Percentiles rank a stretch among this genome's conserved stretches.
phyloP scores from a whole-genome alignment of 2,113 vertebrate genomes.

The Calidris pugnax region DNA sequence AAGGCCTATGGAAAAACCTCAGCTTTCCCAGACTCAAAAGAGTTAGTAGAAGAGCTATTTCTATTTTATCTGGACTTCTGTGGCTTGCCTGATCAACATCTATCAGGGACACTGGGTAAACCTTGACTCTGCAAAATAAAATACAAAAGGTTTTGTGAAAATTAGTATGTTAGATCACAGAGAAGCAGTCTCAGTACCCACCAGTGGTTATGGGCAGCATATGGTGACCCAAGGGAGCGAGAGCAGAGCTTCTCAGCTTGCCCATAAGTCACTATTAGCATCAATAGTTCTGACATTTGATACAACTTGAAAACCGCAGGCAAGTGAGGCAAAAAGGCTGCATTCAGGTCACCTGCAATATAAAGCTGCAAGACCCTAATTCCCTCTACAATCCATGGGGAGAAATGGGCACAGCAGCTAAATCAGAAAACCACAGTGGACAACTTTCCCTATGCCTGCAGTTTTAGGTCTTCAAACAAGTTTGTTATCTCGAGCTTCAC shows the following conservation, averaged over 20 bases:
- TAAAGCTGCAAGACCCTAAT: not conserved
- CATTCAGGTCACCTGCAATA: not conserved
- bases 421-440: not conserved
- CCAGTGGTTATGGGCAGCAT: not conserved
- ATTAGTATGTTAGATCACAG: not conserved
- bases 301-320: not conserved
- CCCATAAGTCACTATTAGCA: not conserved
- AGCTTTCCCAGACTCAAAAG: not conserved
- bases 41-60: not conserved
- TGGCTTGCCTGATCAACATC: not conserved
- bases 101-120: not conserved
- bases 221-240: not conserved
- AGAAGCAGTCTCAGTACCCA: not conserved
- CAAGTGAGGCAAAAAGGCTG: rapidly evolving
- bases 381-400: not conserved
- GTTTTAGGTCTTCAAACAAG: not conserved
- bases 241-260: not conserved
- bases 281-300: not conserved
- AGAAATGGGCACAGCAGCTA: not conserved
- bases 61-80: not conserved
- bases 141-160: not conserved
- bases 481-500: not conserved
- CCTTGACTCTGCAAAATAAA: not conserved
- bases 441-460: not conserved
- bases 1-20: not conserved